Evolutionary conservation across 2,797 vertebrate species (phyloP), one percentile per base, ranked within the genome.

Genomic region (Chelon auratus): DNA sequence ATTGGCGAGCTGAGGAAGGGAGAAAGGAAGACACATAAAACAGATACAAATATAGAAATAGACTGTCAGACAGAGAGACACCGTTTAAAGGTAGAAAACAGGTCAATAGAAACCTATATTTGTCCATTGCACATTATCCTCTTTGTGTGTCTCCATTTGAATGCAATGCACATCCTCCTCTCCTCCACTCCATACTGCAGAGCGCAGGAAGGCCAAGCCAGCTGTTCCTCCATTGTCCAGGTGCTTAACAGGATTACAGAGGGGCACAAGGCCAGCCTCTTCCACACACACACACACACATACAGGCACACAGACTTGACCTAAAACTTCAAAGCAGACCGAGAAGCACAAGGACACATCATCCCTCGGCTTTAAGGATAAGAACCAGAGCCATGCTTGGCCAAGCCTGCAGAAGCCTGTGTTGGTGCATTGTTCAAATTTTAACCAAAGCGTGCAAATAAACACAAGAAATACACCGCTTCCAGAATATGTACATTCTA

Each of bases 211-310:
- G 72, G 62, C 81, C 75, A 48, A 81, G 71, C 91, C 95, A 96
- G 95, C 93, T 95, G 94, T 90, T 93, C 65, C 40, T 30, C 87
- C 50, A 87, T 92, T 93, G 93, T 90, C 88, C 87, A 92, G 91
- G 91, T 93, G 91, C 92, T 94, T 95, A 94, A 93, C 82, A 78
- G 85, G 93, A 94, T 95, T 94, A 93, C 24, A 62, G 66, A 50
- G 82, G 79, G 71, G 43, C 83, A 81, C 18, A 22, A 82, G 85
- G 78, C 75, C 83, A 84, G 71, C 24, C 61, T 62, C 45, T 10
- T 52, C 2, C 66, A 48, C 39, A 67, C 33, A 55, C 66, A 47
- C 45, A 71, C 37, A 59, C 57, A 72, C 62, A 68, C n/a, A 68
- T 59, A 40, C 30, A 59, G n/a, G 52, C 72, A 62, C 36, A 51